phyloP scores from a whole-genome alignment of 92 coral and sea anemone species.

The Pocillopora meandrina region DNA sequence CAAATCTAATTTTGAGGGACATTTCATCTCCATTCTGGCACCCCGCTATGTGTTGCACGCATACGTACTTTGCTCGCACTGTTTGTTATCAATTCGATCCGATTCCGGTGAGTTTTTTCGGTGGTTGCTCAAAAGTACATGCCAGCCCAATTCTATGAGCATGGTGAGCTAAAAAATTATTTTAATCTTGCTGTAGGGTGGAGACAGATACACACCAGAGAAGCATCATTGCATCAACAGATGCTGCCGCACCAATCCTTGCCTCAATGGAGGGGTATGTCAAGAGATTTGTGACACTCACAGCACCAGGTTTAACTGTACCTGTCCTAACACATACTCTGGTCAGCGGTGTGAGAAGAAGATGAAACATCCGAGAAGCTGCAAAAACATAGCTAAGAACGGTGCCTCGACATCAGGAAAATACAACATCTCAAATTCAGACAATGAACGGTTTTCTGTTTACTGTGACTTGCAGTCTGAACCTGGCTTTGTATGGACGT shows the following conservation, averaged over 20 bases:
- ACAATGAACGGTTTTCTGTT: not conserved
- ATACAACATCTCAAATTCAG: not conserved
- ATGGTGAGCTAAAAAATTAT: no score
- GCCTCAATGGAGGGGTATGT: not conserved
- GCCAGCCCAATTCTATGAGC: no score
- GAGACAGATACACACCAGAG: not conserved
- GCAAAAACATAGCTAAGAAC: not conserved
- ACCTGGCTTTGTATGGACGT: not conserved
- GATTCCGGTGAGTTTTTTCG: no score
- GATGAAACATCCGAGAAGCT: not conserved
- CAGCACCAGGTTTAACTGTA: not conserved
- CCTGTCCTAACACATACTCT: not conserved
- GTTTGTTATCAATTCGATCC: no score
- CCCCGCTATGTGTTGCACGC: no score
- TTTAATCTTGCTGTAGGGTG: not conserved
- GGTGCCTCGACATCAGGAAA: not conserved
- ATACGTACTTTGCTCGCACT: no score
- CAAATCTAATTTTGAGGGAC: no score
- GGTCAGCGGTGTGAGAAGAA: conserved; percentile 5
- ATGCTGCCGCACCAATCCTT: not conserved
- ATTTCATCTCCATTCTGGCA: no score
- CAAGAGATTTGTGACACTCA: not conserved
- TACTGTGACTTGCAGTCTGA: conserved; percentile 12
- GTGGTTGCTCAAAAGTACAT: no score
- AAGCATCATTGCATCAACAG: not conserved